Percentiles rank a stretch among this genome's conserved stretches.
phyloP scores from a whole-genome alignment of 2,797 vertebrate genomes.

The Hybognathus amarus region DNA sequence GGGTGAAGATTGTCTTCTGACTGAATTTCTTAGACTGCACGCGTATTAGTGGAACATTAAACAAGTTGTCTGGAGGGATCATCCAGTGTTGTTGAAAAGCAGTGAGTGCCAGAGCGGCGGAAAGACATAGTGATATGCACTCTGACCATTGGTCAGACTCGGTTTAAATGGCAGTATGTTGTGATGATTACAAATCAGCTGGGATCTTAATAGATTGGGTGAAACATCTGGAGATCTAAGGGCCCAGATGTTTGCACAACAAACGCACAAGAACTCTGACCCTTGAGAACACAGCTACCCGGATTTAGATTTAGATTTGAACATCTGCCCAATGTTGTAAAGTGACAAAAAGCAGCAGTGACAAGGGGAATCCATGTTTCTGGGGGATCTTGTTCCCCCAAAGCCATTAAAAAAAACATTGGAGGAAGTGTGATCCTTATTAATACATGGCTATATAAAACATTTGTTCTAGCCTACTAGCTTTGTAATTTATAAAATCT shows the following conservation, averaged over 20 bases:
- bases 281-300: conserved; percentile 14
- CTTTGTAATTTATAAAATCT: not conserved
- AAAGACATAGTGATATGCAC: not conserved
- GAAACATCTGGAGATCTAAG: conserved; percentile 56
- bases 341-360: conserved; percentile 25
- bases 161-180: conserved; percentile 29
- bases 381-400: conserved; percentile 8
- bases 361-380: conserved; percentile 24
- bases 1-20: conserved; percentile 15
- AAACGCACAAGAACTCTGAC: conserved; percentile 25
- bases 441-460: not conserved
- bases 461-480: not conserved
- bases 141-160: not conserved
- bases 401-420: conserved; percentile 9
- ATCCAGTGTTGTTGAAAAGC: conserved; percentile 35
- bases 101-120: conserved; percentile 13
- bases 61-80: conserved; percentile 1
- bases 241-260: conserved; percentile 54
- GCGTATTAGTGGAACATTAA: conserved; percentile 35
- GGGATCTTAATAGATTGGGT: conserved; percentile 36
- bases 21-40: conserved; percentile 37
- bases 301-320: conserved; percentile 37
- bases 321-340: conserved; percentile 45
- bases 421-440: not conserved
- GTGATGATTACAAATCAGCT: conserved; percentile 56